These are phyloP conservation scores for Hemithea aestivaria DNA, from an alignment of 2,888 invertebrate genomes.

Conservation along the genomic window DNA sequence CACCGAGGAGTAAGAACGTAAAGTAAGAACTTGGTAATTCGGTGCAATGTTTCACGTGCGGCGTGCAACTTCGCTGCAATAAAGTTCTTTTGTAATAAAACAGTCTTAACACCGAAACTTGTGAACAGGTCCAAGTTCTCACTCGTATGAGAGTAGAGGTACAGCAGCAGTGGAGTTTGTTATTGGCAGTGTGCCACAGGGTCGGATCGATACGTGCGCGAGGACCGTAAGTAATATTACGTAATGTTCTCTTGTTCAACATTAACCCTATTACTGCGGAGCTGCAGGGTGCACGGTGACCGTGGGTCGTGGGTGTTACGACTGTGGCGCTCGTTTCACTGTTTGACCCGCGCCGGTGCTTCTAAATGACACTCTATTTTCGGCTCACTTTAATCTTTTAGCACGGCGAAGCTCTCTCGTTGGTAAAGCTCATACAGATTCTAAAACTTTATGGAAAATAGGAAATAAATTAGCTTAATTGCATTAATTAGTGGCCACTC, in stretches of 20 bases:
- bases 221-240: conserved; percentile 44
- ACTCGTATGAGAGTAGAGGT: conserved; percentile 47
- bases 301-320: background rate
- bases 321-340: conserved; percentile 10
- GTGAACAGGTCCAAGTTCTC: conserved; percentile 42
- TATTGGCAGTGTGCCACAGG: conserved; percentile 70
- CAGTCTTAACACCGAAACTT: conserved; percentile 49
- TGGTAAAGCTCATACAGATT: too few species aligned
- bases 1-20: background rate
- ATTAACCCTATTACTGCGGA: conserved; percentile 39
- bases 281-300: conserved; percentile 20
- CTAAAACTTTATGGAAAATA: too few species aligned
- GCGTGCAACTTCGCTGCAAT: conserved; percentile 19
- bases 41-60: conserved; percentile 16
- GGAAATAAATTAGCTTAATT: too few species aligned
- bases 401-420: too few species aligned
- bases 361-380: too few species aligned
- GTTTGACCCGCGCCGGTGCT: background rate
- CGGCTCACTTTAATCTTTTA: too few species aligned
- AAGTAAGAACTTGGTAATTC: conserved; percentile 3
- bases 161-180: conserved; percentile 50
- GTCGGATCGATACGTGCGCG: conserved; percentile 59
- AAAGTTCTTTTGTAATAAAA: conserved; percentile 42
- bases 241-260: conserved; percentile 50
- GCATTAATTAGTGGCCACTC: too few species aligned